phyloP scores from a whole-genome alignment of 2,888 invertebrate genomes.

The Corythucha ciliata region DNA sequence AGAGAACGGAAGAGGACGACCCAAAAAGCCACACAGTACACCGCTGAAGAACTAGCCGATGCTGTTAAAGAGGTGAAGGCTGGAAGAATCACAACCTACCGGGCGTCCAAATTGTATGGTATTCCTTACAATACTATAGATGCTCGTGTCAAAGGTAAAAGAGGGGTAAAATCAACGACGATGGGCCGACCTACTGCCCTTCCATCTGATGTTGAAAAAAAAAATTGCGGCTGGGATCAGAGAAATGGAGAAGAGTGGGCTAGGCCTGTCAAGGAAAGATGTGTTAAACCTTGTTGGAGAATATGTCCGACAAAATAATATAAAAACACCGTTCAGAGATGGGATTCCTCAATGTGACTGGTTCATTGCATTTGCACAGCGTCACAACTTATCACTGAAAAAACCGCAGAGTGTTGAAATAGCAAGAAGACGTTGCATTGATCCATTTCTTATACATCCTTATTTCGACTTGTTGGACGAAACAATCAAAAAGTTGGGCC shows the following conservation, averaged over 20 bases:
- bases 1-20: not conserved
- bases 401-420: slow-evolving; percentile 39
- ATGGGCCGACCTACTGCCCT: slow-evolving; percentile 1
- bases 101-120: slow-evolving; percentile 3
- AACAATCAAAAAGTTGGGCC: not conserved
- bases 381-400: slow-evolving; percentile 39
- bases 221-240: slow-evolving; percentile 35
- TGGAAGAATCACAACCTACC: slow-evolving; percentile 1
- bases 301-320: slow-evolving; percentile 34
- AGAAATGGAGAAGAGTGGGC: slow-evolving; percentile 38
- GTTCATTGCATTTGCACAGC: slow-evolving; percentile 37
- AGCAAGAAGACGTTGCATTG: slow-evolving; percentile 35
- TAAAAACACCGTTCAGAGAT: slow-evolving; percentile 38
- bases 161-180: slow-evolving; percentile 4
- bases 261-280: slow-evolving; percentile 38
- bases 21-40: slow-evolving; percentile 1
- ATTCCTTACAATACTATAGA: slow-evolving; percentile 11
- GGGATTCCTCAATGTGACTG: slow-evolving; percentile 35
- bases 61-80: not conserved
- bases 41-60: not conserved
- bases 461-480: slow-evolving; percentile 20
- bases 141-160: slow-evolving; percentile 3
- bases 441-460: slow-evolving; percentile 38
- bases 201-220: slow-evolving; percentile 9
- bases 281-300: slow-evolving; percentile 36